These are phyloP conservation scores for Aphidius gifuensis DNA, from an alignment of 1,140 invertebrate genomes.

Conservation along the genomic window DNA sequence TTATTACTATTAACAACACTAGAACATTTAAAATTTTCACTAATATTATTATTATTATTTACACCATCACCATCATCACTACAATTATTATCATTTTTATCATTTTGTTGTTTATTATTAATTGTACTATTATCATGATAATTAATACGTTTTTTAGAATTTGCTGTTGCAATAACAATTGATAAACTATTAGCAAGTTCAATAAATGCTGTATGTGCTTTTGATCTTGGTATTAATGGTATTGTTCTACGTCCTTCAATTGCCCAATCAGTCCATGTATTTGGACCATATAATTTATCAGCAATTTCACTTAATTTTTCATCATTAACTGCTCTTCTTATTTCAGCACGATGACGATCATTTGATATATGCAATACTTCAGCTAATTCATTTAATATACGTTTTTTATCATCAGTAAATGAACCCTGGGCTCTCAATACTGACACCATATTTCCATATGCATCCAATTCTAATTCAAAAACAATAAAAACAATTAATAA, in stretches of 20 bases:
- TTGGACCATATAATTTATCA: slow-evolving; percentile 78
- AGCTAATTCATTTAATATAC: slow-evolving; percentile 77
- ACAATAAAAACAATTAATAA: background rate
- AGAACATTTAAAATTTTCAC: slow-evolving; percentile 15
- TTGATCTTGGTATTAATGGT: slow-evolving; percentile 75
- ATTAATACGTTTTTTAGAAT: slow-evolving; percentile 40
- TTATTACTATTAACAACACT: background rate
- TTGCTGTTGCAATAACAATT: slow-evolving; percentile 53
- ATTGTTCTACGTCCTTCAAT: slow-evolving; percentile 79
- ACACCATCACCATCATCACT: no score
- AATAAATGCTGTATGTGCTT: slow-evolving; percentile 80
- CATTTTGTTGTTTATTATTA: no score
- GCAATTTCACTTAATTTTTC: slow-evolving; percentile 84
- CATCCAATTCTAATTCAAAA: slow-evolving; percentile 73
- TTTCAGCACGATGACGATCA: slow-evolving; percentile 87
- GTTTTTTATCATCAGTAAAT: slow-evolving; percentile 79
- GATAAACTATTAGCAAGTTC: slow-evolving; percentile 74
- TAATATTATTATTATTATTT: no score
- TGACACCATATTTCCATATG: slow-evolving; percentile 83
- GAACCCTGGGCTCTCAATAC: slow-evolving; percentile 88
- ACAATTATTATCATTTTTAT: no score
- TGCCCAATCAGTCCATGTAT: slow-evolving; percentile 79
- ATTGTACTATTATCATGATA: no score
- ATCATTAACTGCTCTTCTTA: slow-evolving; percentile 85
- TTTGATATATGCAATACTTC: slow-evolving; percentile 79